A percentile compares a stretch with the other conserved stretches of the same genome.
Conservation (phyloP, 2,797 vertebrate genomes). For the Manis pentadactyla region DNA sequence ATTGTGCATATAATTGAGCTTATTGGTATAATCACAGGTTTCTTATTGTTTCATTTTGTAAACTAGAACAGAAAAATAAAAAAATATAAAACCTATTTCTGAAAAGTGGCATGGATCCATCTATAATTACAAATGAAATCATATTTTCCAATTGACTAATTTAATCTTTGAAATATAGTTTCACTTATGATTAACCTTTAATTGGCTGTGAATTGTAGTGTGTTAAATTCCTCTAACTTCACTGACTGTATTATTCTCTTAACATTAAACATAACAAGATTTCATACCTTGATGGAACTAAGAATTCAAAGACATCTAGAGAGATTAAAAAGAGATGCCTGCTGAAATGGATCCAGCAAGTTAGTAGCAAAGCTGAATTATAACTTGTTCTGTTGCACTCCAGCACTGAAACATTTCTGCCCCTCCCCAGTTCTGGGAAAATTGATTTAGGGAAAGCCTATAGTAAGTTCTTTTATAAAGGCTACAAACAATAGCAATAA, state of each 20-base stretch:
- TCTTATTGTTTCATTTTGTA: slow-evolving; percentile 9
- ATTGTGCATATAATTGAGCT: neutral
- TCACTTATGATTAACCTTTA: slow-evolving; percentile 6
- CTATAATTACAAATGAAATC: slow-evolving; percentile 35
- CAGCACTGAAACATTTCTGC: neutral
- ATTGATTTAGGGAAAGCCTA: neutral
- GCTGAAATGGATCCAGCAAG: neutral
- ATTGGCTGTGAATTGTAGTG: slow-evolving; percentile 52
- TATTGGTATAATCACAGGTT: neutral
- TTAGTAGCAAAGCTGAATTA: neutral
- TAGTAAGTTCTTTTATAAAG: neutral
- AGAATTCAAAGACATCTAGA: neutral
- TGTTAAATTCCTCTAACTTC: slow-evolving; percentile 10
- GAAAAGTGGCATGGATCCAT: slow-evolving; percentile 25
- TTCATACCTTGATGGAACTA: slow-evolving; percentile 8
- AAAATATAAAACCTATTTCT: neutral
- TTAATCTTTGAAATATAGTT: slow-evolving; percentile 53
- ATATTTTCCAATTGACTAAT: slow-evolving; percentile 59
- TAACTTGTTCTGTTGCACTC: neutral
- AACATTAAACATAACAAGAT: slow-evolving; percentile 39
- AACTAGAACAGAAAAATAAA: neutral
- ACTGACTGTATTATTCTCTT: slow-evolving; percentile 15
- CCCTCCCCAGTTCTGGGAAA: neutral
- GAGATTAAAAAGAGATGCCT: neutral
- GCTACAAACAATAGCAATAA: neutral